A percentile compares a stretch with the other conserved stretches of the same genome.
phyloP scores from a whole-genome alignment of 2,797 vertebrate genomes.

The Coilia nasus region DNA sequence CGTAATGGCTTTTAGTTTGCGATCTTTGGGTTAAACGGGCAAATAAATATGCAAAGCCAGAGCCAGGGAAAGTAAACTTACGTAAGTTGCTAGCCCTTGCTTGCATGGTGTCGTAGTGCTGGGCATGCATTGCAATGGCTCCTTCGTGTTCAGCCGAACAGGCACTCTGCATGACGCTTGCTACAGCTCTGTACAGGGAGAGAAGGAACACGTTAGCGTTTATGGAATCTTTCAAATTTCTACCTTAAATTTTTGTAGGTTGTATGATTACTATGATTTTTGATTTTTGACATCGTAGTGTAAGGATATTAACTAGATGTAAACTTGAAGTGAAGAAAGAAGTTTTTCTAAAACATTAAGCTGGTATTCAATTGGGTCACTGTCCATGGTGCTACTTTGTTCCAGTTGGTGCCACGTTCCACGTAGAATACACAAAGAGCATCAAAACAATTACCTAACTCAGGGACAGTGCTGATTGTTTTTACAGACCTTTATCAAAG shows the following conservation, averaged over 20 bases:
- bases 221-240: neutral
- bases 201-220: conserved; percentile 34
- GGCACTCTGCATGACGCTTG: conserved; percentile 93
- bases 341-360: neutral
- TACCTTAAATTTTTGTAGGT: neutral
- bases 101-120: conserved; percentile 90
- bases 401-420: neutral
- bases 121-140: conserved; percentile 91
- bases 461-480: neutral
- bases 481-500: neutral
- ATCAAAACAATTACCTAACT: neutral
- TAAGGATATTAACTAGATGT: neutral
- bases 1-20: neutral
- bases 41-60: neutral
- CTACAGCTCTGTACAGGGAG: conserved; percentile 84
- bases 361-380: neutral
- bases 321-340: neutral
- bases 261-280: neutral
- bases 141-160: conserved; percentile 92
- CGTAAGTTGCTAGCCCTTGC: conserved; percentile 88
- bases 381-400: conserved; percentile 13
- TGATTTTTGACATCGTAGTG: neutral
- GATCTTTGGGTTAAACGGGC: neutral
- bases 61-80: conserved; percentile 74
- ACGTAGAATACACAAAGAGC: neutral